Base-by-base conservation (phyloP, 2,797 vertebrate species). In the Limnodromus scolopaceus region DNA sequence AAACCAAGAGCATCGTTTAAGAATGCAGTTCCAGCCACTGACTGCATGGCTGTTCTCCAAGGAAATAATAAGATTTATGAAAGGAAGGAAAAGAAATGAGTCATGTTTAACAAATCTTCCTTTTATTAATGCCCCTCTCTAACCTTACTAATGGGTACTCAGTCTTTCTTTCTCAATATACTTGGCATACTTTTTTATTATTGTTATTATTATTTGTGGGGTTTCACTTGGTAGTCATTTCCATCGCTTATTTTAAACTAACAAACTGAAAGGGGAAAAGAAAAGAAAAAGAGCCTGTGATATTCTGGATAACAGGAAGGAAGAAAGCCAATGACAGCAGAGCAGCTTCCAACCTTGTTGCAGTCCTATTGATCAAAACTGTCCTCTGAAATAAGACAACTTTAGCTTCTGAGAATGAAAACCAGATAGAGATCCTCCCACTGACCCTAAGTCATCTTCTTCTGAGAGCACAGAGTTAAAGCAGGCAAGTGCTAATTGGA, bases 351-450 rank as follows among this genome's bases (percentile, higher is more conserved):
- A 96, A 78, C 45, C 53, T 84, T 89, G 25, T 49, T 64, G 77
- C 74, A 74, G 86, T 90, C 86, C 88, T 95, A 91, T 97, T 96
- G 96, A 95, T 95, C 75, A 92, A 65, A 94, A 61, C 11, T 87
- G 45, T 74, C 90, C 70, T 92, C 92, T 92, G 92, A 92, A 95
- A 95, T 74, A 30, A 68, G 75, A 95, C 55, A 89, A 87, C 63
- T 92, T 54, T 4, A 63, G 48, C 41, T 84, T 68, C 84, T 87
- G 84, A 85, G 88, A 75, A 85, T 1, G 22, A 83, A 93, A 92
- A 28, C 68, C 80, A 85, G 66, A 34, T 6, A n/a, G 30, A 84
- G 18, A 71, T 77, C 74, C 63, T 95, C 63, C 72, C 48, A 46
- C 58, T 84, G 81, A 84, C 93, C 90, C 55, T 28, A 87, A 94